These are phyloP conservation scores for Oxycera nigricornis DNA, from an alignment of 2,888 invertebrate species.

Conservation along the genomic window DNA sequence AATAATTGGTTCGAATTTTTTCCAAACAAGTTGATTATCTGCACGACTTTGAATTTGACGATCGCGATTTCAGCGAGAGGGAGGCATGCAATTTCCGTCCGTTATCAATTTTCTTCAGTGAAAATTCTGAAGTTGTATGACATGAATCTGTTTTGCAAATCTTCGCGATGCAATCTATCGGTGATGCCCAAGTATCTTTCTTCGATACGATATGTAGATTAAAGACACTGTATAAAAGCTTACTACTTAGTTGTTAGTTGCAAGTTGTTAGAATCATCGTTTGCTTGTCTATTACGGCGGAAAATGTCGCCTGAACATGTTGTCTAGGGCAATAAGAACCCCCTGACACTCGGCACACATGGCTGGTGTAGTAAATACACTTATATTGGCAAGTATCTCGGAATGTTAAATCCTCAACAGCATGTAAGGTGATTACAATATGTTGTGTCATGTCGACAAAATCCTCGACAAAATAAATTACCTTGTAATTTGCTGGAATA, in stretches of 20 bases:
- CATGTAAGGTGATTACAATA: conserved; percentile 34
- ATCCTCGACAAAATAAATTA: conserved; percentile 20
- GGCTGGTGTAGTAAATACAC: background rate
- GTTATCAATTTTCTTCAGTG: no score
- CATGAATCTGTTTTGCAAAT: no score
- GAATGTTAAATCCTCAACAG: conserved; percentile 17
- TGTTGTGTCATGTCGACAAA: conserved; percentile 34
- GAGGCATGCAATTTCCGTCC: no score
- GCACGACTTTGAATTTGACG: background rate
- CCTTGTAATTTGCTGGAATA: conserved; percentile 3
- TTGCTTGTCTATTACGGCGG: background rate
- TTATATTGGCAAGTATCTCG: background rate
- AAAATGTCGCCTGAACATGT: conserved; percentile 1
- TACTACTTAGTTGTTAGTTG: background rate
- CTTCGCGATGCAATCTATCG: no score
- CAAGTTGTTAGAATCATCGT: conserved; percentile 6
- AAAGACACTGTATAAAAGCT: background rate
- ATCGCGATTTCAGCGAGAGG: no score
- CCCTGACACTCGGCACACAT: background rate
- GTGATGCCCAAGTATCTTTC: no score
- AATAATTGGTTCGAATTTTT: conserved; percentile 53
- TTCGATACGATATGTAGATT: background rate
- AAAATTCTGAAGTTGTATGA: no score
- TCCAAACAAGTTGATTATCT: background rate
- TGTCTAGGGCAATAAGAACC: background rate